Conservation (phyloP, 2,797 vertebrate genomes). For the Cryptoblepharus egeriae region DNA sequence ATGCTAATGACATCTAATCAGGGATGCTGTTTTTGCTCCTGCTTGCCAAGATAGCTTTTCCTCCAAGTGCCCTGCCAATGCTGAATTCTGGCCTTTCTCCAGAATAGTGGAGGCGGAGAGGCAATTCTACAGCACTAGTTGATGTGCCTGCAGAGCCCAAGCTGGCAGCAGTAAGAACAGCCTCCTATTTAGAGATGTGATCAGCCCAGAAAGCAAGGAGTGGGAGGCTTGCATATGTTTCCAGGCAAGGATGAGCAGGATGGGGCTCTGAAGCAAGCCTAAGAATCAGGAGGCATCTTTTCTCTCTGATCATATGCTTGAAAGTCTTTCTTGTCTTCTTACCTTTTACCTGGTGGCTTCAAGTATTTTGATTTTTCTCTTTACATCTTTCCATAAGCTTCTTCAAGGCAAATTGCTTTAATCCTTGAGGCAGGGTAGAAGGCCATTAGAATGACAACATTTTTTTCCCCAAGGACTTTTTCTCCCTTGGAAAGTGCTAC, state of each 20-base stretch:
- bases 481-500: not conserved
- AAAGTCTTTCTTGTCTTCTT: constrained; percentile 10
- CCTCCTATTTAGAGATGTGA: not conserved
- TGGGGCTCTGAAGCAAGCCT: fast-evolving
- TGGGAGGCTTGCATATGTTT: constrained; percentile 2
- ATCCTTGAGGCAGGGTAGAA: not conserved
- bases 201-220: not conserved
- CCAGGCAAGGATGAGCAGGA: not conserved
- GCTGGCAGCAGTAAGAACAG: not conserved
- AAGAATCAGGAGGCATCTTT: not conserved
- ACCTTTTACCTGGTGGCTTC: not conserved
- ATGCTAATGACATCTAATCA: constrained; percentile 28
- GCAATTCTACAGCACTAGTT: constrained; percentile 23
- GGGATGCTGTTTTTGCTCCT: constrained; percentile 15
- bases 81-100: not conserved
- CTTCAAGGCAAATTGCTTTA: constrained; percentile 3
- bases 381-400: not conserved
- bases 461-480: not conserved
- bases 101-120: not conserved
- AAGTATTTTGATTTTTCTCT: not conserved
- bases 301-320: not conserved
- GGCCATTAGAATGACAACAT: not conserved
- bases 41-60: not conserved
- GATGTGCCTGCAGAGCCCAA: not conserved
- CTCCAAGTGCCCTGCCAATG: constrained; percentile 9